Conservation (phyloP, 2,888 invertebrate species). For the Agriopis leucophaearia region DNA sequence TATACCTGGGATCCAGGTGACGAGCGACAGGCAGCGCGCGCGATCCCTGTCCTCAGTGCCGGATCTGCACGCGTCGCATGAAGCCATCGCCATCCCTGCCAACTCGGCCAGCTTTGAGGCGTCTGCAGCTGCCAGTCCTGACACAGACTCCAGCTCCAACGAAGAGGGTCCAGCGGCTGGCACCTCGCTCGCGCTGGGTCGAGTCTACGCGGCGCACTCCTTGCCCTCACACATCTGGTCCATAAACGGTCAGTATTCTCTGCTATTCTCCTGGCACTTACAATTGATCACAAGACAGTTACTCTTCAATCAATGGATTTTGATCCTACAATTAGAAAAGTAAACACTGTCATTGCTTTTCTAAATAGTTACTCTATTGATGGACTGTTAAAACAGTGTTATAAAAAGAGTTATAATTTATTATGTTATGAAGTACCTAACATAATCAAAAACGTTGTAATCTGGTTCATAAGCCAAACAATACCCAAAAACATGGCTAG, state of each 20-base stretch:
- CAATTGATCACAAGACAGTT: neutral
- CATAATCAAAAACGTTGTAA: constrained; percentile 3
- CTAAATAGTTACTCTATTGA: neutral
- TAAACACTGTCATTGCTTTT: neutral
- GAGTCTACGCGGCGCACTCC: constrained; percentile 95
- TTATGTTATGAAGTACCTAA: constrained; percentile 6
- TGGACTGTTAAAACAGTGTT: neutral
- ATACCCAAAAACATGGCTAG: constrained; percentile 1
- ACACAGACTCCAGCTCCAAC: constrained; percentile 89
- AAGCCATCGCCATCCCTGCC: constrained; percentile 88
- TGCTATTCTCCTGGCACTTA: too few species aligned
- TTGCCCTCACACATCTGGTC: constrained; percentile 97
- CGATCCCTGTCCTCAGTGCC: constrained; percentile 94
- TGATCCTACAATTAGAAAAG: neutral
- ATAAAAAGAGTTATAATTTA: neutral
- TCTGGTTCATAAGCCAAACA: neutral
- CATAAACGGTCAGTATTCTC: constrained; percentile 90
- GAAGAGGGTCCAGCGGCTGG: constrained; percentile 86
- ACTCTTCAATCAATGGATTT: neutral
- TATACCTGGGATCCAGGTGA: constrained; percentile 90
- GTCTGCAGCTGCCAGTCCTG: constrained; percentile 88
- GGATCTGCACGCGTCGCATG: constrained; percentile 88
- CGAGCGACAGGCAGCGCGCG: constrained; percentile 93
- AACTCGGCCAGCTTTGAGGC: constrained; percentile 88
- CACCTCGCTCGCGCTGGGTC: constrained; percentile 88